phyloP scores from a whole-genome alignment of 2,888 invertebrate genomes.

The Drosophila prolongata region DNA sequence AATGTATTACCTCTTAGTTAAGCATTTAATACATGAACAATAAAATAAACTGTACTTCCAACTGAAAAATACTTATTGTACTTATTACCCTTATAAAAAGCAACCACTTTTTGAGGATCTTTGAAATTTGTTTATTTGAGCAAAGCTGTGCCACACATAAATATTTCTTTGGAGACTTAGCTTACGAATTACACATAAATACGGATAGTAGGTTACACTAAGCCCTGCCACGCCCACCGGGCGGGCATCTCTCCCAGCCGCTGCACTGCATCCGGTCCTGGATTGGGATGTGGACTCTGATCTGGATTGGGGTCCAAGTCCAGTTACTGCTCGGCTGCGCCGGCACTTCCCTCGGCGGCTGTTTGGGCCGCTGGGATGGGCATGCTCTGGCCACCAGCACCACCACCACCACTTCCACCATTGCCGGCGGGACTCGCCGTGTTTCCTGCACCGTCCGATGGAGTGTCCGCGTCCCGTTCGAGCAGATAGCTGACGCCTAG shows the following conservation, averaged over 20 bases:
- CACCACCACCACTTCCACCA: slow-evolving; percentile 44
- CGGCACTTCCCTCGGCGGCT: slow-evolving; percentile 47
- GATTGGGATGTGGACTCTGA: slow-evolving; percentile 25
- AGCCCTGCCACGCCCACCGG: slow-evolving; percentile 47
- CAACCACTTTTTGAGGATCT: slow-evolving; percentile 55
- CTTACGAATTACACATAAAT: slow-evolving; percentile 71
- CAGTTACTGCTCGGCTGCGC: slow-evolving; percentile 46
- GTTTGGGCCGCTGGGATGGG: slow-evolving; percentile 70
- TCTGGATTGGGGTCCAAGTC: background rate
- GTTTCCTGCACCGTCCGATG: slow-evolving; percentile 60
- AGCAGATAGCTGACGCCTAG: slow-evolving; percentile 83
- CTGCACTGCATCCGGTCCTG: slow-evolving; percentile 6
- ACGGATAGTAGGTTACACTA: slow-evolving; percentile 54
- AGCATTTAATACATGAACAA: slow-evolving; percentile 10
- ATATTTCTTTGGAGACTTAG: slow-evolving; percentile 49
- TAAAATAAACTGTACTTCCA: slow-evolving; percentile 57
- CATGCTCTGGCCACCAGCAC: slow-evolving; percentile 54
- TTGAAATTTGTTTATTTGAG: slow-evolving; percentile 66
- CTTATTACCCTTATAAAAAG: background rate
- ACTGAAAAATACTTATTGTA: background rate
- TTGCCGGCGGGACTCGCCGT: slow-evolving; percentile 48
- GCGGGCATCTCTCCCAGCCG: slow-evolving; percentile 16
- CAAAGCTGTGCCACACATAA: slow-evolving; percentile 51
- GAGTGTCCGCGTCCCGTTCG: slow-evolving; percentile 80
- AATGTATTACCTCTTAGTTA: slow-evolving; percentile 12